Percentiles rank a stretch among this genome's conserved stretches.
phyloP scores from a whole-genome alignment of 2,888 invertebrate genomes.

The Thymelicus acteon region DNA sequence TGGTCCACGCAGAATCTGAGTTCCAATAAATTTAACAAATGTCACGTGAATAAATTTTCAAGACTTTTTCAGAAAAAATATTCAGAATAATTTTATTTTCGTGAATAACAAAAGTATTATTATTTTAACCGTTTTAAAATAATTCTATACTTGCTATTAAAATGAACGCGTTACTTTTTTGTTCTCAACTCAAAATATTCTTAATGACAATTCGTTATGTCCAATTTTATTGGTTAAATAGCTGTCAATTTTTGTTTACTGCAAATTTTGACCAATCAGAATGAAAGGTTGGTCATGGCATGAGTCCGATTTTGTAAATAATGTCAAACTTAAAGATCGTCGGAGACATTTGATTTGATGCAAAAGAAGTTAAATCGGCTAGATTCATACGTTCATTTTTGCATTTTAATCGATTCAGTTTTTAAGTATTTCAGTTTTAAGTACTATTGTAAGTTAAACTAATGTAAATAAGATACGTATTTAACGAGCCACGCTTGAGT shows the following conservation, averaged over 20 bases:
- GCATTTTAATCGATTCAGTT: slow-evolving; percentile 34
- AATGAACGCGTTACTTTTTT: slow-evolving; percentile 8
- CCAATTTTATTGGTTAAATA: slow-evolving; percentile 15
- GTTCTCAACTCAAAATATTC: not conserved
- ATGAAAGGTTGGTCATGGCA: not conserved
- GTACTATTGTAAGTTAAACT: slow-evolving; percentile 1
- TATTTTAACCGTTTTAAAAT: too few species aligned
- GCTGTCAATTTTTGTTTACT: not conserved
- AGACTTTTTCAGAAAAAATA: too few species aligned
- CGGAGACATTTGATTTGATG: slow-evolving; percentile 31
- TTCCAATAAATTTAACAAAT: too few species aligned
- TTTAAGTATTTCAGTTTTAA: slow-evolving; percentile 21
- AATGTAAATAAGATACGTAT: slow-evolving; percentile 25
- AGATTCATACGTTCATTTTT: slow-evolving; percentile 35
- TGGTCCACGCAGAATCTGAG: too few species aligned
- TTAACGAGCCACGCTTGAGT: slow-evolving; percentile 6
- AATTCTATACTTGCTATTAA: too few species aligned
- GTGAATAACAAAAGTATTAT: too few species aligned
- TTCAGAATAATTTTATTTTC: too few species aligned
- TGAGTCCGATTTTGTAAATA: slow-evolving; percentile 15
- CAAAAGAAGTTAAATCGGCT: slow-evolving; percentile 30
- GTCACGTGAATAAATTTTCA: too few species aligned
- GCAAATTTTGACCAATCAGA: slow-evolving; percentile 20
- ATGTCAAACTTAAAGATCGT: slow-evolving; percentile 10
- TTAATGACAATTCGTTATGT: not conserved